Evolutionary conservation across 2,113 vertebrate species (phyloP).

Genomic region (Monarcha castaneiventris): DNA sequence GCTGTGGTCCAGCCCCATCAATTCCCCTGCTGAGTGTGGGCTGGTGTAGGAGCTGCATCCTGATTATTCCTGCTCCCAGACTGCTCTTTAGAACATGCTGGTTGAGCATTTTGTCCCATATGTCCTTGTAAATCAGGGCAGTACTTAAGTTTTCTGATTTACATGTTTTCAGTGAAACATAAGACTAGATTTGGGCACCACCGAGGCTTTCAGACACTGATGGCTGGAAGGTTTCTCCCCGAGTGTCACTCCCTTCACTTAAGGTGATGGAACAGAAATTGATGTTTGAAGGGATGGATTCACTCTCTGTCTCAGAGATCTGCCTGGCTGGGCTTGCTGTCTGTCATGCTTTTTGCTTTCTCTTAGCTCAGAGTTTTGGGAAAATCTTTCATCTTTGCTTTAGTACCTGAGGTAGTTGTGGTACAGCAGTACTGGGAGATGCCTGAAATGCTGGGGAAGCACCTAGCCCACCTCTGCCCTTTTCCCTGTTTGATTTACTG

Average conservation of each 20-base stretch:
- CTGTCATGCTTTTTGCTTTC: not conserved
- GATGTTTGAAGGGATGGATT: not conserved
- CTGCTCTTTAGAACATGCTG: not conserved
- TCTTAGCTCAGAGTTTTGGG: not conserved
- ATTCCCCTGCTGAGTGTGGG: not conserved
- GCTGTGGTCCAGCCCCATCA: not conserved
- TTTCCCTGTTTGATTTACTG: not conserved
- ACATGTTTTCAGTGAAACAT: not conserved
- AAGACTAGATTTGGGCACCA: not conserved
- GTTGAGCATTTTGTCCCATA: not conserved
- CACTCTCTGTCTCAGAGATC: not conserved
- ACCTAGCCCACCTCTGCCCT: not conserved
- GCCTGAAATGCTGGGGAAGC: not conserved
- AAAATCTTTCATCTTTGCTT: not conserved
- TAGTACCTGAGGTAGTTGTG: not conserved
- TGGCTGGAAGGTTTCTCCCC: not conserved
- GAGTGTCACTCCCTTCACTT: not conserved
- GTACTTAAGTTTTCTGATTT: not conserved
- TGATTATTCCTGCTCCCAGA: not conserved
- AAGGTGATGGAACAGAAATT: not conserved
- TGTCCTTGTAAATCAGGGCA: not conserved
- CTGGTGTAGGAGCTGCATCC: not conserved
- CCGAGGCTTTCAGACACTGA: not conserved
- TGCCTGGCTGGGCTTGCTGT: not conserved
- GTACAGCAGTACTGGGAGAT: not conserved